Percentiles rank a stretch among this genome's conserved stretches.
These are phyloP conservation scores for Limosa lapponica DNA, from an alignment of 2,797 vertebrate species.

Conservation along the genomic window DNA sequence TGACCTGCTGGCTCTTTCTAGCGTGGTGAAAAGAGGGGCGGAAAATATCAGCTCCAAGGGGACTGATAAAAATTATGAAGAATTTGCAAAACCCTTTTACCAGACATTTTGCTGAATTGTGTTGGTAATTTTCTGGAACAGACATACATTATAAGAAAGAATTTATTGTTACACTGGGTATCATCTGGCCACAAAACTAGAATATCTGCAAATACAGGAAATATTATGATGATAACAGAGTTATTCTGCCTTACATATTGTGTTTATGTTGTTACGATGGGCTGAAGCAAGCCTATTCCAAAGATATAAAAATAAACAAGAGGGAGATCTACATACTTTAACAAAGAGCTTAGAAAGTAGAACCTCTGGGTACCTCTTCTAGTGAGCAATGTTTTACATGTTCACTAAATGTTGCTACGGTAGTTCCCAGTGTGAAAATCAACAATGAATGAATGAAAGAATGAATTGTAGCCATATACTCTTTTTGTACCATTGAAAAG, in stretches of 20 bases:
- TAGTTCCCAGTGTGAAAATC: neutral
- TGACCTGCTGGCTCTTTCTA: neutral
- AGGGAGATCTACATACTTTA: neutral
- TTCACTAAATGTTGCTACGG: fast-evolving
- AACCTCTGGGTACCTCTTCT: neutral
- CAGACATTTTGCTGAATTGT: slow-evolving; percentile 22
- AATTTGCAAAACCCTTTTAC: slow-evolving; percentile 20
- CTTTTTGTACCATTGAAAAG: neutral
- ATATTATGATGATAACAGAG: neutral
- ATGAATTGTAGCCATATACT: neutral
- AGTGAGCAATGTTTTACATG: neutral
- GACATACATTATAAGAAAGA: neutral
- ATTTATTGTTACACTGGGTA: neutral
- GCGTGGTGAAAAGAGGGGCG: neutral
- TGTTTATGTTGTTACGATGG: neutral
- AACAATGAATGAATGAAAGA: neutral
- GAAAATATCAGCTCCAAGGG: neutral
- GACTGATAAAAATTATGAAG: neutral
- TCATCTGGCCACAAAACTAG: neutral
- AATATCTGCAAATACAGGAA: slow-evolving; percentile 18
- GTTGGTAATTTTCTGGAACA: neutral
- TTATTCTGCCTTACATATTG: neutral
- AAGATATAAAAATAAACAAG: neutral
- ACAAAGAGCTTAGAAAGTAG: neutral
- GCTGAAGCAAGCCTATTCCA: neutral